These are phyloP conservation scores for Cyprinella venusta DNA, from an alignment of 2,797 vertebrate genomes.

Conservation along the genomic window DNA sequence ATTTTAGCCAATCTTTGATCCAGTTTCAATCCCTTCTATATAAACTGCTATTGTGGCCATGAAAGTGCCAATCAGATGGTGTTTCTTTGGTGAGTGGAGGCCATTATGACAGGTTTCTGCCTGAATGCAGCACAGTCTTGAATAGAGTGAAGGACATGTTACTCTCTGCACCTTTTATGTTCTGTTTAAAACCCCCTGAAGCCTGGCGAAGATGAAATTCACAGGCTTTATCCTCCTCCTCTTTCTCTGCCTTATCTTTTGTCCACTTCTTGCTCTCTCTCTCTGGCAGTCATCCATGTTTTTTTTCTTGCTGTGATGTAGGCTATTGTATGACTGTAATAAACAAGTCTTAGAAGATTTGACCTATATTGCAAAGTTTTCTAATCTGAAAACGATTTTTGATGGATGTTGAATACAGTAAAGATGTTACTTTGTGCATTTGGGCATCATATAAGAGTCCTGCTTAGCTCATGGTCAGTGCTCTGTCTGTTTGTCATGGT, in stretches of 20 bases:
- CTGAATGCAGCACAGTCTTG: slow-evolving; percentile 14
- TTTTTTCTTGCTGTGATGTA: too few relatives aligned
- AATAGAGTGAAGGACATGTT: slow-evolving; percentile 9
- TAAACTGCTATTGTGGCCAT: background rate
- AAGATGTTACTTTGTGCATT: background rate
- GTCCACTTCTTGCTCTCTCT: background rate
- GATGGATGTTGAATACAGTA: background rate
- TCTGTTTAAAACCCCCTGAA: background rate
- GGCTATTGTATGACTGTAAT: background rate
- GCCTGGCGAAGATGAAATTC: background rate
- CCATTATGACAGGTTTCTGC: slow-evolving; percentile 5
- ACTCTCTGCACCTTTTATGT: slow-evolving; percentile 22
- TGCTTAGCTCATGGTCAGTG: background rate
- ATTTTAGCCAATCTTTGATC: background rate
- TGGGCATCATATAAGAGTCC: background rate
- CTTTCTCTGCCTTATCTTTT: background rate
- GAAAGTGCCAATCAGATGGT: background rate
- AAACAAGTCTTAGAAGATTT: background rate
- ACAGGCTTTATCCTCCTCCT: background rate
- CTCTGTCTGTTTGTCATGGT: background rate
- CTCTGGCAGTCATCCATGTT: background rate
- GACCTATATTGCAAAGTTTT: background rate
- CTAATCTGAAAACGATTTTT: background rate
- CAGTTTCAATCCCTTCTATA: background rate
- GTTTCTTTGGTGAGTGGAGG: background rate